These are phyloP conservation scores for Brachyistius frenatus DNA, from an alignment of 2,113 vertebrate genomes.

Conservation along the genomic window DNA sequence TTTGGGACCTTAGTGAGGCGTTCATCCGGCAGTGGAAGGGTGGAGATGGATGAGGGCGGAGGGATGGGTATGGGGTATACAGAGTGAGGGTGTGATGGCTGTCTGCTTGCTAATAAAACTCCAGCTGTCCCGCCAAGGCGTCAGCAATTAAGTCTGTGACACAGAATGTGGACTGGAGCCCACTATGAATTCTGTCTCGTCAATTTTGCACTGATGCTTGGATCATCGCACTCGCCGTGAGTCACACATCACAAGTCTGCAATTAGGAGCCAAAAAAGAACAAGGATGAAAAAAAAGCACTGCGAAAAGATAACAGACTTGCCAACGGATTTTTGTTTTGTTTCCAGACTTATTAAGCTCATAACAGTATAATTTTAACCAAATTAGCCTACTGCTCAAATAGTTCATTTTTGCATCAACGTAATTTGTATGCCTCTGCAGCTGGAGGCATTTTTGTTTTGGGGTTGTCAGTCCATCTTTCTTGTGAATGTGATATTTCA, in stretches of 20 bases:
- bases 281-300: background rate
- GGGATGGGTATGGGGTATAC: background rate
- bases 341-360: slow-evolving; percentile 38
- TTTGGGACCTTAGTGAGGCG: slow-evolving; percentile 30
- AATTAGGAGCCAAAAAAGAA: slow-evolving; percentile 38
- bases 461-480: no score
- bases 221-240: slow-evolving; percentile 46
- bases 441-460: no score
- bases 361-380: slow-evolving; percentile 30
- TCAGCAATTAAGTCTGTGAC: slow-evolving; percentile 54
- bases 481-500: no score
- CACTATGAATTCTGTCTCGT: slow-evolving; percentile 50
- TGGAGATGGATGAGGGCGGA: background rate
- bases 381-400: background rate
- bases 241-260: slow-evolving; percentile 37
- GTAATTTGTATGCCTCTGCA: no score
- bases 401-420: background rate
- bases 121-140: slow-evolving; percentile 1
- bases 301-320: slow-evolving; percentile 8
- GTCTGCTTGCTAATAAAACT: slow-evolving; percentile 24
- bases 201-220: slow-evolving; percentile 62
- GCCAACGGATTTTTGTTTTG: slow-evolving; percentile 17
- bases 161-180: slow-evolving; percentile 8
- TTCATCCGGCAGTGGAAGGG: background rate
- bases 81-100: background rate